phyloP scores from a whole-genome alignment of 2,113 vertebrate species.

The Urocynchramus pylzowi region DNA sequence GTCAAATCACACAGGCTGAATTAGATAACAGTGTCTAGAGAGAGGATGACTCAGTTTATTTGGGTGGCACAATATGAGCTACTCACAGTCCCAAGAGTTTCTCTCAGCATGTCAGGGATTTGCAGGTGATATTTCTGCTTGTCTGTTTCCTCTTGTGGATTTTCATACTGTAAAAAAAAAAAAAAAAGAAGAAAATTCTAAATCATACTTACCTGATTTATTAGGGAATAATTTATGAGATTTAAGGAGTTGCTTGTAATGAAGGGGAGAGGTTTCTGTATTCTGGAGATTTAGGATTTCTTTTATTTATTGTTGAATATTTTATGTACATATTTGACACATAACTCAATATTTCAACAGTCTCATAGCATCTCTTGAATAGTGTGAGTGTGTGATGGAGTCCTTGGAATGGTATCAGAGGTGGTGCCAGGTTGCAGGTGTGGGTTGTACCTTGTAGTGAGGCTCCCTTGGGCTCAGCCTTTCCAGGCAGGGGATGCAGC shows the following conservation, averaged over 20 bases:
- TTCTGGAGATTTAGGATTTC: background rate
- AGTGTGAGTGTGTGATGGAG: background rate
- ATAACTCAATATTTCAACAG: background rate
- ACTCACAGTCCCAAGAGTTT: background rate
- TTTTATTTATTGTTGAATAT: background rate
- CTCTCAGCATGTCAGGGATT: background rate
- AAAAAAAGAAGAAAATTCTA: background rate
- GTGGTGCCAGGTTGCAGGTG: background rate
- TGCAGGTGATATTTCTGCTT: background rate
- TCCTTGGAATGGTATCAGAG: too few species aligned
- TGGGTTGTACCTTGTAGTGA: background rate
- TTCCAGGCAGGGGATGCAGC: background rate
- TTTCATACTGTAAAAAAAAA: background rate
- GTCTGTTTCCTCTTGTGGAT: background rate
- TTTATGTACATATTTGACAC: background rate
- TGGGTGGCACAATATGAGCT: background rate
- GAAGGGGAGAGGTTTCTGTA: background rate
- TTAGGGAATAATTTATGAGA: background rate
- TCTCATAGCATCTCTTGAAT: background rate
- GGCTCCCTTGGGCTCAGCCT: background rate
- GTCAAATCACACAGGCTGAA: slow-evolving; percentile 32
- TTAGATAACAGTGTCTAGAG: slow-evolving; percentile 31
- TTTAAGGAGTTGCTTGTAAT: background rate
- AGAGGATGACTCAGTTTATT: slow-evolving; percentile 53
- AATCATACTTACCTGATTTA: background rate